Base-by-base conservation (phyloP, 2,797 vertebrate genomes). In the Fistularia tabacaria region DNA sequence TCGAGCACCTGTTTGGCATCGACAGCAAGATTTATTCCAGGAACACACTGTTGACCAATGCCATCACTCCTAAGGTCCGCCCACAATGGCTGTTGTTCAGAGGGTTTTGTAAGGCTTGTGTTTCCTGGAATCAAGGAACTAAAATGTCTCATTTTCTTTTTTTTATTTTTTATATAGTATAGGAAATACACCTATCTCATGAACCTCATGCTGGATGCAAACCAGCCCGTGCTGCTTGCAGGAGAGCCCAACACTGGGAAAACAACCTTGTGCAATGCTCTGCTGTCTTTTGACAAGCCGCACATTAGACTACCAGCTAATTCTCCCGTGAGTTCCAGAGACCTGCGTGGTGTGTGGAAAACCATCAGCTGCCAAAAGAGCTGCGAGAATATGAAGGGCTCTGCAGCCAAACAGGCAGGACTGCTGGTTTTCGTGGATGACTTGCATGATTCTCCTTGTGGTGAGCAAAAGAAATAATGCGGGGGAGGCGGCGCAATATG, bases 181-280 rank as follows among this genome's bases (percentile, higher is more conserved):
- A 76, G 89, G 54, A 86, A 75, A 7, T 83, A 90, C 62, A 68
- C 83, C 1, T 88, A 82, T 48, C 74, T 92, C 14, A 72, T 93
- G 51, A 88, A 90, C 51, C 59, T 90, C 55, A 86, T 95, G 77
- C 53, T 92, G 68, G 79, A 84, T 12, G 69, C 80, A 10, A 85
- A 84, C 14, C 89, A 90, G 44, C 91, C 94, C 0, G 85, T 89
- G 46, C 49, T 95, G 56, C 77, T 95, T 36, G 81, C 88, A 5
- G 94, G 94, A 59, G 92, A 93, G 65, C 70, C 82, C 0, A 81
- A 87, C 12, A 82, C 88, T 38, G 94, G 94, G 46, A 95, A 94
- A 87, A 91, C 91, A 3, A 74, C 79, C 10, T 74, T 94, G 54
- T 91, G 89, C 42, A 85, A 88, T 62, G 57, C 66, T 40, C 64